Evolutionary conservation across 2,113 vertebrate species (phyloP), one percentile per base, ranked within the genome.

Genomic region (Tapirus terrestris): DNA sequence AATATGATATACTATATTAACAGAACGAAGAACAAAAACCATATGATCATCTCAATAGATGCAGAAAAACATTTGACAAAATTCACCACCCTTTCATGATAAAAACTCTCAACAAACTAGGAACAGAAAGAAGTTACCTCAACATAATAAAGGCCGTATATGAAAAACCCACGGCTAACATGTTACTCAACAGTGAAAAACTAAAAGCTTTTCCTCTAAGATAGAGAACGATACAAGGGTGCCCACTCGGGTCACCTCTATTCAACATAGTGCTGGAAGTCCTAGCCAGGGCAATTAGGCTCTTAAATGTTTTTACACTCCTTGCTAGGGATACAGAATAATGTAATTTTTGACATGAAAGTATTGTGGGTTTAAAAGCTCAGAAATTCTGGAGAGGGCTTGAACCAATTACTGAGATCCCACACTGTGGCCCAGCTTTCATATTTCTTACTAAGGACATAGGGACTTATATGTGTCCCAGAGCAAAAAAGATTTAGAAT

Each of bases 341-440:
- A 94, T 68, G 39, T 25, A 91, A 60, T 77, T 95, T 89, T 93
- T 92, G 51, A 88, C 43, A 67, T 67, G 77, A 65, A 95, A 89
- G 89, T 87, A 53, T 95, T 86, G 20, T 82, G 45, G 27, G 33
- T 81, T 93, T 97, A 73, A 91, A 94, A 68, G 17, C 33, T 93
- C 45, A 75, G 60, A 95, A 72, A 83, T 94, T 70, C 61, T 93
- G 65, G 27, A 86, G 23, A 93, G 45, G 45, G 7, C 61, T 91
- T 80, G 45, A 96, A 81, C 31, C 33, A 85, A 31, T 95, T 80
- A 79, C 67, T 87, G n/a, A 82, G 43, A 90, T 88, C 18, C 18
- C 23, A 73, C 73, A 83, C 27, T 29, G 25, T 89, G 43, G 85
- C 43, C 20, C 33, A 81, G 25, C 58, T 81, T 89, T 73, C 21